Conservation (phyloP, 1,140 invertebrate genomes). For the Agraylea sexmaculata region DNA sequence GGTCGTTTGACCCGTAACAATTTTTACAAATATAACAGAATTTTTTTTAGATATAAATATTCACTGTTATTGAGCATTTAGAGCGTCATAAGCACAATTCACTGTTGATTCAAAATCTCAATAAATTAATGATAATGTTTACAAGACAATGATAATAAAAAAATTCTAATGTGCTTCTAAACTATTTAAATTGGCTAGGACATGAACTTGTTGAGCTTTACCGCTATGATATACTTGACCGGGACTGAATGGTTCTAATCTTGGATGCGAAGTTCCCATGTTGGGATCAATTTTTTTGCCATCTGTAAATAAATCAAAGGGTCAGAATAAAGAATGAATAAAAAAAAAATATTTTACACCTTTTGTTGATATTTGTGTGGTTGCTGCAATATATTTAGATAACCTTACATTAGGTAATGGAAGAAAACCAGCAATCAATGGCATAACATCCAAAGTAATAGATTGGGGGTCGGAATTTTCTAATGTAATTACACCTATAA, state of each 20-base stretch:
- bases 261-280: constrained; percentile 43
- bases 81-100: no score
- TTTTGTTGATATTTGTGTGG: constrained; percentile 47
- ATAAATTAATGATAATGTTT: no score
- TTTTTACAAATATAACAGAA: no score
- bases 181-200: constrained; percentile 45
- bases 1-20: no score
- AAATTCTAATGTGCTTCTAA: constrained; percentile 8
- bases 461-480: constrained; percentile 57
- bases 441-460: constrained; percentile 81
- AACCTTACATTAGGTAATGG: constrained; percentile 77
- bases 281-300: constrained; percentile 25
- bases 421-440: constrained; percentile 75
- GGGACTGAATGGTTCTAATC: constrained; percentile 70
- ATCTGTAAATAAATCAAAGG: constrained; percentile 11
- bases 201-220: constrained; percentile 78
- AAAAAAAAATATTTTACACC: constrained; percentile 31
- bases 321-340: constrained; percentile 2
- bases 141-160: no score
- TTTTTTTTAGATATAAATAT: no score
- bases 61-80: no score
- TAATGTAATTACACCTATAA: constrained; percentile 67
- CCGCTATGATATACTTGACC: constrained; percentile 83
- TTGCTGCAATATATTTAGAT: constrained; percentile 83
- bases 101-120: no score